These are phyloP conservation scores for Bellardia pandia DNA, from an alignment of 2,888 invertebrate species.

Conservation along the genomic window DNA sequence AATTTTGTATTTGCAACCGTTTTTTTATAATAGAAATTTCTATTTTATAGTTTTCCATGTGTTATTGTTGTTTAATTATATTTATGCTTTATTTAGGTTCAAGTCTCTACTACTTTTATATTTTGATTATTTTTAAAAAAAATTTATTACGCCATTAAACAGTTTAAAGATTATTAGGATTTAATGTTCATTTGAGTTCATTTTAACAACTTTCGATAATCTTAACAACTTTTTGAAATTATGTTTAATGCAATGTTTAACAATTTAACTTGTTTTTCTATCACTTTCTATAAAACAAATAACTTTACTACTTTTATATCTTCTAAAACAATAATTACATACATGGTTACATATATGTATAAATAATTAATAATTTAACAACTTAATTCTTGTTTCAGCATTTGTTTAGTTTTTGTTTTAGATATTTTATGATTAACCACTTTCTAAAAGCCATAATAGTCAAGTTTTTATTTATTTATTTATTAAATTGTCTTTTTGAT, in stretches of 20 bases:
- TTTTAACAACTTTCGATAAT: conserved; percentile 52
- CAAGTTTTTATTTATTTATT: conserved; percentile 38
- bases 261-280: conserved; percentile 25
- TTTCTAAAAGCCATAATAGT: conserved; percentile 67
- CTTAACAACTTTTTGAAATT: conserved; percentile 33
- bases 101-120: no score
- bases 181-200: neutral
- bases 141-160: neutral
- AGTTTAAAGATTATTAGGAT: neutral
- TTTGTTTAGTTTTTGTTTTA: neutral
- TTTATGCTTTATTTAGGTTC: no score
- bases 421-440: conserved; percentile 57
- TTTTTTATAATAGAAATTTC: no score
- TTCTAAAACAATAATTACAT: conserved; percentile 17
- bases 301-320: conserved; percentile 21
- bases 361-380: conserved; percentile 61
- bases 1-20: no score
- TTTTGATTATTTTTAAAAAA: neutral
- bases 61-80: no score
- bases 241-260: conserved; percentile 7
- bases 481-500: conserved; percentile 17
- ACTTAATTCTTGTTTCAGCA: conserved; percentile 54
- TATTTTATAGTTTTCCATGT: no score
- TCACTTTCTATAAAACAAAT: conserved; percentile 52
- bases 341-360: neutral